Conservation (phyloP, 2,797 vertebrate genomes). For the Phoebastria nigripes region DNA sequence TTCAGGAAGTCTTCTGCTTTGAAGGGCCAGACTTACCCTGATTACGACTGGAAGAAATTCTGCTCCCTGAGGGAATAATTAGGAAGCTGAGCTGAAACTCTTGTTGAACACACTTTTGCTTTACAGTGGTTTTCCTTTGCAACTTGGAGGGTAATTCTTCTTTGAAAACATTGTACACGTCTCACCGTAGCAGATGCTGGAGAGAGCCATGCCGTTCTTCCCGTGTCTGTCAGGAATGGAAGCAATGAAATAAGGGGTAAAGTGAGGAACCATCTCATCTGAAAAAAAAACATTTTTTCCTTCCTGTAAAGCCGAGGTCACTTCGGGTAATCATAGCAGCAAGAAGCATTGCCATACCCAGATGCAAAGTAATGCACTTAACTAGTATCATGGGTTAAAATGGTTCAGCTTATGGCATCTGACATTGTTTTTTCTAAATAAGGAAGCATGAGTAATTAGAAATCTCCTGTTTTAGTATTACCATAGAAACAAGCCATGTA, state of each 20-base stretch:
- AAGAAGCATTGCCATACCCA: not conserved
- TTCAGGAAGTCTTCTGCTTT: not conserved
- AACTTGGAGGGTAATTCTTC: not conserved
- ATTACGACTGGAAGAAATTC: not conserved
- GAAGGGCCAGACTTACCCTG: not conserved
- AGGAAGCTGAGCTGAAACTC: not conserved
- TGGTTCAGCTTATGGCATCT: not conserved
- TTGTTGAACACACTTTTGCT: not conserved
- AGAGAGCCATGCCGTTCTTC: not conserved
- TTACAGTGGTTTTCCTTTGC: not conserved
- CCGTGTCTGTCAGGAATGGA: rapidly evolving
- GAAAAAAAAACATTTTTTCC: not conserved
- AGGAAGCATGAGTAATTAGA: slow-evolving; percentile 43
- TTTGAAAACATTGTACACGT: not conserved
- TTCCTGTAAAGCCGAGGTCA: not conserved
- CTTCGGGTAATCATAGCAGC: not conserved
- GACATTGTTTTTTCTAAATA: slow-evolving; percentile 22
- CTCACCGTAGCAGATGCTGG: not conserved
- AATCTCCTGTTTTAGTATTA: slow-evolving; percentile 43
- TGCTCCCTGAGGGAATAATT: slow-evolving; percentile 29
- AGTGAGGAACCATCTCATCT: not conserved
- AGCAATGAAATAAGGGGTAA: not conserved
- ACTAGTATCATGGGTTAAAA: not conserved
- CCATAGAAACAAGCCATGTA: slow-evolving; percentile 53
- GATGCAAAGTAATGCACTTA: not conserved